These are phyloP conservation scores for Neolamprologus cancellatus DNA, from an alignment of 2,113 vertebrate species.

Conservation along the genomic window DNA sequence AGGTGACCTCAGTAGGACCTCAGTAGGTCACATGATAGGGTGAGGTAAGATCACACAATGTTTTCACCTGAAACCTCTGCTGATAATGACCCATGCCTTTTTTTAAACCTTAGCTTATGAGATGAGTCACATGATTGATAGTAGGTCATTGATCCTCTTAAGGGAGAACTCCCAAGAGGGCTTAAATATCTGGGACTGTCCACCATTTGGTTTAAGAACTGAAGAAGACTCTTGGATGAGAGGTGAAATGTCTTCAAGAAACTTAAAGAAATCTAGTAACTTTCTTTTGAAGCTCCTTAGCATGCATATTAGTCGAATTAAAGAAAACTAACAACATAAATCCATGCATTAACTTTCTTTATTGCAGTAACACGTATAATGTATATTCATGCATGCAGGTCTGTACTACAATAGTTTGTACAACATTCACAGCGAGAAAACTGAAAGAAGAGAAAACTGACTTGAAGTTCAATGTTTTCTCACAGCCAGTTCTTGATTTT, in stretches of 20 bases:
- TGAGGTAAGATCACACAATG: not conserved
- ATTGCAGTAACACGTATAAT: not conserved
- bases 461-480: not conserved
- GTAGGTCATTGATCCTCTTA: not conserved
- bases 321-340: not conserved
- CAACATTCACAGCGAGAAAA: not conserved
- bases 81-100: not conserved
- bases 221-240: not conserved
- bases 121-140: not conserved
- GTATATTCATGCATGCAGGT: not conserved
- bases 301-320: not conserved
- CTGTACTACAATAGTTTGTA: not conserved
- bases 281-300: not conserved
- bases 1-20: not conserved
- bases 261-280: not conserved
- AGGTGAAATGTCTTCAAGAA: not conserved
- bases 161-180: not conserved
- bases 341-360: not conserved
- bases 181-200: not conserved
- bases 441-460: not conserved
- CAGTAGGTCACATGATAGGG: not conserved
- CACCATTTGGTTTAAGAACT: not conserved
- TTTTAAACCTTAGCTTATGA: not conserved
- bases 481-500: not conserved
- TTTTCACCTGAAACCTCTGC: not conserved